phyloP scores from a whole-genome alignment of 2,113 vertebrate genomes.

The Todiramphus chloris region DNA sequence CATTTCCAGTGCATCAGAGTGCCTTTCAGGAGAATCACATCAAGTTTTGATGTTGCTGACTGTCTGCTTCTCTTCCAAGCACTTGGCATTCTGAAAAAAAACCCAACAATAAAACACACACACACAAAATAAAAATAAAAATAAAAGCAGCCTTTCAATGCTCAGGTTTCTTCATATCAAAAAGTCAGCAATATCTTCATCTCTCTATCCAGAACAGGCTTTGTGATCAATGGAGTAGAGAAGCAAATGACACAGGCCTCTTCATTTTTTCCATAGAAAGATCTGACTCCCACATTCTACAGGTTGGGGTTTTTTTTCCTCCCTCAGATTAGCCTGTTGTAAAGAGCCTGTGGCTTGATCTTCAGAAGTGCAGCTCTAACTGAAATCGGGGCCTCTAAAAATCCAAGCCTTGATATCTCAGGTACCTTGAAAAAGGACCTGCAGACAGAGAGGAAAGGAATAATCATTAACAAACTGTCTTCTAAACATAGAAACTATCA shows the following conservation, averaged over 20 bases:
- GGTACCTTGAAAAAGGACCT: neutral
- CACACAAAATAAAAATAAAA: neutral
- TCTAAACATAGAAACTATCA: neutral
- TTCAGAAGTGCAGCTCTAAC: neutral
- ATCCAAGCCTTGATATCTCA: neutral
- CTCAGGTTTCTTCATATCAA: neutral
- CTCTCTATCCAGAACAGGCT: neutral
- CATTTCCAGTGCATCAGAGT: neutral
- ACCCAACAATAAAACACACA: neutral
- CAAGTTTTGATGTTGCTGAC: slow-evolving; percentile 8
- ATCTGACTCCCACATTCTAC: neutral
- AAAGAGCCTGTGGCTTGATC: neutral
- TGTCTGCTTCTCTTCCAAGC: neutral
- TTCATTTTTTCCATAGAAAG: neutral
- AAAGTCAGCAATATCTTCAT: neutral
- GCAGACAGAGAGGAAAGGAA: neutral
- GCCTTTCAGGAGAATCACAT: neutral
- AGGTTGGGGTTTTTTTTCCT: neutral
- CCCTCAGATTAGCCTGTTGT: neutral
- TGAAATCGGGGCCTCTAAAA: neutral
- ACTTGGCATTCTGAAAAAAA: neutral
- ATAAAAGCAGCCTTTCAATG: neutral
- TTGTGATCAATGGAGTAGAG: neutral
- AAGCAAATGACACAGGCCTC: neutral
- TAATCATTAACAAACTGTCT: neutral